Evolutionary conservation across 2,113 vertebrate species (phyloP).

Genomic region (Cygnus atratus): DNA sequence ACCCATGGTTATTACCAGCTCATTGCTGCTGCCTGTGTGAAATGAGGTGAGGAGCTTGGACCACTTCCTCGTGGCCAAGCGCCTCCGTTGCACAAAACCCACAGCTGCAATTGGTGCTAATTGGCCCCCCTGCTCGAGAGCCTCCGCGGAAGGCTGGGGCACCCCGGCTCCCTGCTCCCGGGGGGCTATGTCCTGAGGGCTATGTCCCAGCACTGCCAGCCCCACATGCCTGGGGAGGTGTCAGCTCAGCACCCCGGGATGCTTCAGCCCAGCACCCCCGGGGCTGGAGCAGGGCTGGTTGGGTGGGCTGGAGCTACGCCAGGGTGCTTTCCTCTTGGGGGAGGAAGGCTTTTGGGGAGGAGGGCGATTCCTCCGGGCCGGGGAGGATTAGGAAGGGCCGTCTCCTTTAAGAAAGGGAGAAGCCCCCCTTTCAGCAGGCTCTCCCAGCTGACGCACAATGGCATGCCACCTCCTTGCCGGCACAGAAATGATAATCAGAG

Average conservation of each 20-base stretch:
- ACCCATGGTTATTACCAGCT: slow-evolving; percentile 51
- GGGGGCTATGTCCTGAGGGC: neutral
- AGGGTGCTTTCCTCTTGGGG: neutral
- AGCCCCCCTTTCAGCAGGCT: slow-evolving; percentile 43
- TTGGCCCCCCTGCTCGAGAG: neutral
- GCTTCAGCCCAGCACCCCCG: neutral
- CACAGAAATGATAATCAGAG: slow-evolving; percentile 67
- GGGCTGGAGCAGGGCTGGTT: neutral
- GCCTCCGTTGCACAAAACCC: neutral
- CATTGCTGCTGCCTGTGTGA: slow-evolving; percentile 51
- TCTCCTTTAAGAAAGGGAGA: slow-evolving; percentile 56
- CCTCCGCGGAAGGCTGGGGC: neutral
- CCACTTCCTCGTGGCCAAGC: slow-evolving; percentile 14
- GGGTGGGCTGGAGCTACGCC: neutral
- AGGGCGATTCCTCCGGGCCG: neutral
- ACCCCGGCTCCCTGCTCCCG: neutral
- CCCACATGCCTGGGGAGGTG: neutral
- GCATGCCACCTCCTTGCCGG: slow-evolving; percentile 39
- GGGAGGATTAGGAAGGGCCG: neutral
- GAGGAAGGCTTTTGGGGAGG: neutral
- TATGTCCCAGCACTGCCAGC: no score
- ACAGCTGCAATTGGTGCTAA: neutral
- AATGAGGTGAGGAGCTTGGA: slow-evolving; percentile 38
- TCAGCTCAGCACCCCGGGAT: no score
- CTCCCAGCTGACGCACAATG: slow-evolving; percentile 48